These are phyloP conservation scores for Diplazon laetatorius DNA, from an alignment of 2,888 invertebrate genomes.

Conservation along the genomic window DNA sequence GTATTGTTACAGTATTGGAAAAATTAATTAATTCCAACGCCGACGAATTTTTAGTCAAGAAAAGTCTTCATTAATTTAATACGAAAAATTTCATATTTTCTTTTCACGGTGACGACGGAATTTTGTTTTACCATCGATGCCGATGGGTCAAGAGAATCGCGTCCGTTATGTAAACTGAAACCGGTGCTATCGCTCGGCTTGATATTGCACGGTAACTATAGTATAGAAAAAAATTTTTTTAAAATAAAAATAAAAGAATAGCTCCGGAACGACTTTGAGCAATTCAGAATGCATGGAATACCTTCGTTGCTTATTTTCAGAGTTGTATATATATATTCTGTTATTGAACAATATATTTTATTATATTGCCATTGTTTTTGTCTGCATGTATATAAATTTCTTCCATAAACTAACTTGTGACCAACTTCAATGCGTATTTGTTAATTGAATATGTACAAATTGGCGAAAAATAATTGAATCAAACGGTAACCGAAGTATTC, in stretches of 20 bases:
- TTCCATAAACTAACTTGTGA: too few relatives aligned
- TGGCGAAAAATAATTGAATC: too few relatives aligned
- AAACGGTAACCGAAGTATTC: too few relatives aligned
- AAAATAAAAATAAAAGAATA: constrained; percentile 13
- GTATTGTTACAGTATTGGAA: neutral
- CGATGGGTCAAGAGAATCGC: neutral
- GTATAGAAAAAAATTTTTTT: too few relatives aligned
- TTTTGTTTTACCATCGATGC: neutral
- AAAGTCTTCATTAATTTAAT: too few relatives aligned
- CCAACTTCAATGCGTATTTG: too few relatives aligned
- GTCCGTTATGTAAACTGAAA: constrained; percentile 14
- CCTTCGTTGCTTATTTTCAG: constrained; percentile 21
- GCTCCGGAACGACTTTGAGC: neutral
- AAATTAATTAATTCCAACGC: too few relatives aligned
- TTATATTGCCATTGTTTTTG: too few relatives aligned
- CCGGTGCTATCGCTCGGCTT: constrained; percentile 25
- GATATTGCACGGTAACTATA: constrained; percentile 9
- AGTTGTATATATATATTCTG: neutral
- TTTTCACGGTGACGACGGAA: neutral
- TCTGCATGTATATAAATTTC: too few relatives aligned
- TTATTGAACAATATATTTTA: neutral
- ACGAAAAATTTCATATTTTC: neutral
- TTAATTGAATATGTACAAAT: too few relatives aligned
- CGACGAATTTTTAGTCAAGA: too few relatives aligned
- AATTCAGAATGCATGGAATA: constrained; percentile 6